A percentile compares a stretch with the other conserved stretches of the same genome.
These are phyloP conservation scores for Enteromius fasciolatus DNA, from an alignment of 2,797 vertebrate genomes.

Conservation along the genomic window DNA sequence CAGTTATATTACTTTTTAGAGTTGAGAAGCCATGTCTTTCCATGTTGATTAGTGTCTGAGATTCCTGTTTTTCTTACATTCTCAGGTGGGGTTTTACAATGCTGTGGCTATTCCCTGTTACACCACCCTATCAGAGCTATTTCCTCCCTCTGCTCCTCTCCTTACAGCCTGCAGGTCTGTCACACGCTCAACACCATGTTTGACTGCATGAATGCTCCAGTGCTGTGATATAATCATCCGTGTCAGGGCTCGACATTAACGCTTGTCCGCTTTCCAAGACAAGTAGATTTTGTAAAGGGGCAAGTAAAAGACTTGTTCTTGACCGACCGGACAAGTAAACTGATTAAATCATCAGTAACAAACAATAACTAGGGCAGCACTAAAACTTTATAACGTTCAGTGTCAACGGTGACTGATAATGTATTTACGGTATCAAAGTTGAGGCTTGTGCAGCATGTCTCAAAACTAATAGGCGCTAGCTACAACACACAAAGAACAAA, in stretches of 20 bases:
- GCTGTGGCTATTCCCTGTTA: slow-evolving; percentile 97
- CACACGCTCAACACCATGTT: not conserved
- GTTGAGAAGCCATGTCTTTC: not conserved
- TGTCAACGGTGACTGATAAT: too few relatives aligned
- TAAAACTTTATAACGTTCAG: too few relatives aligned
- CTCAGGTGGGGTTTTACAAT: slow-evolving; percentile 95
- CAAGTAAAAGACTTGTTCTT: too few relatives aligned
- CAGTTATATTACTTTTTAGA: not conserved
- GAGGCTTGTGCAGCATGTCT: too few relatives aligned
- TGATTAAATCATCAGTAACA: too few relatives aligned
- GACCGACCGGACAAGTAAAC: too few relatives aligned
- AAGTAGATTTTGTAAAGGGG: too few relatives aligned
- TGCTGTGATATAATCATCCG: not conserved
- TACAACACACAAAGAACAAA: too few relatives aligned
- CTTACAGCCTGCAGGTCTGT: slow-evolving; percentile 92
- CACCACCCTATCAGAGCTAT: slow-evolving; percentile 88
- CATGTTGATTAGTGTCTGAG: not conserved
- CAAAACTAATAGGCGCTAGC: too few relatives aligned
- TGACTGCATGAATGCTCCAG: not conserved
- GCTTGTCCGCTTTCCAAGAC: too few relatives aligned
- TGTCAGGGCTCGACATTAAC: not conserved
- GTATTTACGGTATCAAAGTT: too few relatives aligned
- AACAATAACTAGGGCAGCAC: too few relatives aligned
- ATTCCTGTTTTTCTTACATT: slow-evolving; percentile 8
- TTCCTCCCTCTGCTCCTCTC: slow-evolving; percentile 88